These are phyloP conservation scores for Poicephalus meyeri DNA, from an alignment of 2,113 vertebrate species.

Conservation along the genomic window DNA sequence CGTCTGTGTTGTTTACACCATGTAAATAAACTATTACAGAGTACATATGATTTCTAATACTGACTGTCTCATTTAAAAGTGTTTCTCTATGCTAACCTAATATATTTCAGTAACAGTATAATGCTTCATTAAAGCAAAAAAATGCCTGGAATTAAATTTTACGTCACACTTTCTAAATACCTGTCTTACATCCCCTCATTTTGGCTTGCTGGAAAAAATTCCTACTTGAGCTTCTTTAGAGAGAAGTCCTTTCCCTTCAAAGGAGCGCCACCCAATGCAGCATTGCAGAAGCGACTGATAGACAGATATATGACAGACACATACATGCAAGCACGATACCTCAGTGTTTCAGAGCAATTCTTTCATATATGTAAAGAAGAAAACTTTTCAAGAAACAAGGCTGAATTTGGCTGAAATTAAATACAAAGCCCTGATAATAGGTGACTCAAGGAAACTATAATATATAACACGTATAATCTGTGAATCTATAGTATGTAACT, in stretches of 20 bases:
- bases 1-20: neutral
- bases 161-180: neutral
- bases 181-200: neutral
- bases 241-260: neutral
- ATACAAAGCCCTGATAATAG: neutral
- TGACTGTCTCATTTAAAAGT: neutral
- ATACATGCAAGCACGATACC: neutral
- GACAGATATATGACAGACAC: neutral
- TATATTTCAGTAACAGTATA: neutral
- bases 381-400: neutral
- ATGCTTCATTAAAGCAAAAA: slow-evolving; percentile 13
- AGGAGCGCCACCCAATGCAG: neutral
- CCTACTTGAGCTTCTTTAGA: neutral
- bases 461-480: neutral
- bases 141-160: slow-evolving; percentile 40
- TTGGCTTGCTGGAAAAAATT: slow-evolving; percentile 26
- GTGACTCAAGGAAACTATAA: slow-evolving; percentile 22
- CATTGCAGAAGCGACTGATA: neutral
- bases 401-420: neutral
- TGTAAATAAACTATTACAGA: neutral
- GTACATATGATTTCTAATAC: neutral
- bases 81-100: slow-evolving; percentile 17
- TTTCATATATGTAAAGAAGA: neutral
- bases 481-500: slow-evolving; percentile 31
- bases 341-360: neutral